Evolutionary conservation across 2,888 invertebrate species (phyloP).

Genomic region (Rhorus exstirpatorius): DNA sequence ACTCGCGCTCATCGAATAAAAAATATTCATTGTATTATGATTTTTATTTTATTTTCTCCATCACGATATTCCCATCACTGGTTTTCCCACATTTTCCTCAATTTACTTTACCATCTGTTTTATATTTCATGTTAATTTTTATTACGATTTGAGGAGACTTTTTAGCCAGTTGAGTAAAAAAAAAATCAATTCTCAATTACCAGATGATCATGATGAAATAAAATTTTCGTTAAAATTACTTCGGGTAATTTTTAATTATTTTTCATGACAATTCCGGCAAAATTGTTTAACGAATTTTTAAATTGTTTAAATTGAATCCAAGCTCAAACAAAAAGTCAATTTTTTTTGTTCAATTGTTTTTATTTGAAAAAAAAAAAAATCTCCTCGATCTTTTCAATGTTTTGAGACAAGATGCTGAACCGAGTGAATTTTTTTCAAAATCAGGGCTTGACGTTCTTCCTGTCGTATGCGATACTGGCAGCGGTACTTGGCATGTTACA

Average conservation of each 20-base stretch:
- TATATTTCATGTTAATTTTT: background rate
- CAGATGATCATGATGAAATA: no score
- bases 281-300: no score
- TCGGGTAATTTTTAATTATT: background rate
- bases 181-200: no score
- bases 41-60: conserved; percentile 7
- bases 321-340: no score
- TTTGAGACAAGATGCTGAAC: conserved; percentile 27
- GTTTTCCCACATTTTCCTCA: conserved; percentile 15
- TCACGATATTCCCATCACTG: no score
- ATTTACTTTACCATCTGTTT: conserved; percentile 10
- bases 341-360: no score
- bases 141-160: no score
- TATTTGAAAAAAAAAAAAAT: no score
- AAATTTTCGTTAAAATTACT: no score
- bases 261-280: background rate
- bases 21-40: conserved; percentile 42
- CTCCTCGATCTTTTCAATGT: background rate
- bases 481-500: conserved; percentile 98
- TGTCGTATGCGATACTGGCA: conserved; percentile 97
- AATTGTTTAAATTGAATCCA: no score
- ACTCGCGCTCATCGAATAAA: background rate
- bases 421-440: conserved; percentile 75
- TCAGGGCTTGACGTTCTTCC: conserved; percentile 97
- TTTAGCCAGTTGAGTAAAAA: no score